phyloP scores from a whole-genome alignment of 2,113 vertebrate species.

The Noturus placidus region DNA sequence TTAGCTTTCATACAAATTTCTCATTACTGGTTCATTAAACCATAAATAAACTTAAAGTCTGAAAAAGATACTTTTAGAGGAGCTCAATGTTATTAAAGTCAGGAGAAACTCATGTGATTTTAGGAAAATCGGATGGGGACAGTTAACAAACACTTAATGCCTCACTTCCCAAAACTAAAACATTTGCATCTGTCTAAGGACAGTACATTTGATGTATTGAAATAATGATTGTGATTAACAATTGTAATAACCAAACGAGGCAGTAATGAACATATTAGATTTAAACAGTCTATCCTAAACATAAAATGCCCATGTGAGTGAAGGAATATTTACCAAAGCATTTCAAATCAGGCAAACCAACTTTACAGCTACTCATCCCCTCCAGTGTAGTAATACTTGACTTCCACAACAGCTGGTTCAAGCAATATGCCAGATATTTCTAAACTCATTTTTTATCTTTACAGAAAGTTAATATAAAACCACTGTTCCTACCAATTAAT shows the following conservation, averaged over 20 bases:
- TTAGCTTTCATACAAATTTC: neutral
- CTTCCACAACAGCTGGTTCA: conserved; percentile 25
- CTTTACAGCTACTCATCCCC: neutral
- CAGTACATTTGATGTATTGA: conserved; percentile 32
- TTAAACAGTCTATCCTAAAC: conserved; percentile 2
- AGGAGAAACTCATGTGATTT: neutral
- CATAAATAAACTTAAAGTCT: conserved; percentile 29
- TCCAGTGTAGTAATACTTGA: neutral
- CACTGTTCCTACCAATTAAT: conserved; percentile 3
- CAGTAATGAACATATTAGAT: conserved; percentile 43
- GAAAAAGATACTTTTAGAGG: conserved; percentile 10
- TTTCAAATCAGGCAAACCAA: conserved; percentile 3
- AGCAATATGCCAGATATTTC: conserved; percentile 14
- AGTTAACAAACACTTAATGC: conserved; percentile 19
- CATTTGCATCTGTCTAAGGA: conserved; percentile 5
- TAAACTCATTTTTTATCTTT: neutral
- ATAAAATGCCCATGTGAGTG: neutral
- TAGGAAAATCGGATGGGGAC: neutral
- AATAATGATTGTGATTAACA: conserved; percentile 48
- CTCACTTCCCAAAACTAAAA: conserved; percentile 31
- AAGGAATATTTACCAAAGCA: conserved; percentile 6
- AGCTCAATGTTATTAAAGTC: neutral
- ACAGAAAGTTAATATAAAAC: neutral
- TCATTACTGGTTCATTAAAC: neutral
- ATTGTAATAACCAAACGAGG: conserved; percentile 39